Evolutionary conservation across 2,797 vertebrate genomes (phyloP), one percentile per base, ranked within the genome.

Genomic region (Alectoris magna): DNA sequence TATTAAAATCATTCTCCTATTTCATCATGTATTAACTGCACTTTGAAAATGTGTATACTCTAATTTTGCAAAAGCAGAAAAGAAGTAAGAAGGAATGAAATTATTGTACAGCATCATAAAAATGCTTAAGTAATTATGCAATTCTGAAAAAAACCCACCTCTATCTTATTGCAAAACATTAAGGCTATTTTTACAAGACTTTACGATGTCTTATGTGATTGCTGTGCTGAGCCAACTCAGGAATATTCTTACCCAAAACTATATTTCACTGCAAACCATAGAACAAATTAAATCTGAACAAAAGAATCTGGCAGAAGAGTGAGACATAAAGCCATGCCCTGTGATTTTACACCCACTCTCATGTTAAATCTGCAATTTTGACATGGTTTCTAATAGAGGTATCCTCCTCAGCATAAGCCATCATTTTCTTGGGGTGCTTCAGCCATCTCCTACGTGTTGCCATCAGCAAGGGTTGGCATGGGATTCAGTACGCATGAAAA

Each of bases 51-150:
- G 12, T 18, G 53, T 39, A 88, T 31, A 38, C 34, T 91, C 92
- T 80, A 77, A 87, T 87, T 84, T 88, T 87, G 19, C 36, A 44
- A 43, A 92, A 96, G 78, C 31, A 70, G 72, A 83, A 44, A 14
- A 64, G 74, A 80, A 93, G 87, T 87, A 88, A 93, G 90, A 88
- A 88, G 43, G 21, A 69, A 87, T 81, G 2, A 69, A 87, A 86
- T 90, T 91, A 49, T 62, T 62, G 4, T 36, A 60, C 17, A 78
- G 12, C 43, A 63, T 43, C 76, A 87, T 76, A 81, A 71, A 89
- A 60, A 29, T 48, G 14, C 84, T 92, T 85, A 83, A 84, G 68
- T 63, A 88, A 83, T 79, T 48, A 91, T 83, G 48, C 53, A 81
- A 83, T 70, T 60, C 44, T 88, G 39, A 41, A 55, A 51, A 84